Conservation (phyloP, 2,113 vertebrate genomes). For the Vulpes vulpes region DNA sequence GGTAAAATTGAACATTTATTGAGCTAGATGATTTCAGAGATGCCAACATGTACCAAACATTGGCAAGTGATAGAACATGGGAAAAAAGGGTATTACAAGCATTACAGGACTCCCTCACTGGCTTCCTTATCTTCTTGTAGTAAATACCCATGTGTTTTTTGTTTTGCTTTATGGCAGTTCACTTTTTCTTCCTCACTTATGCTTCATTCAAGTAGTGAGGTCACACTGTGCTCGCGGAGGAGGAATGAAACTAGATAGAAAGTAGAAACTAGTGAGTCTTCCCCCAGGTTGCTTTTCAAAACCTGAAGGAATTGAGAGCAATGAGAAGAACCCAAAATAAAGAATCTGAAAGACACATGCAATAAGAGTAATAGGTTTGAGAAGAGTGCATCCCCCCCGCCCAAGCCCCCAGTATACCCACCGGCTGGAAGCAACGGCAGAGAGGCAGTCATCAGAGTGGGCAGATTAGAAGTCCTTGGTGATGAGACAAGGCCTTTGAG, state of each 20-base stretch:
- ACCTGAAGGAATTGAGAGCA: neutral
- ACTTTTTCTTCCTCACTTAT: neutral
- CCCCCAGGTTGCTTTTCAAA: neutral
- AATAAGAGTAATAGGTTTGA: neutral
- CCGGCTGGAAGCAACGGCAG: neutral
- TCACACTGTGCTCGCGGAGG: neutral
- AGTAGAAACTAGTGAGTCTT: neutral
- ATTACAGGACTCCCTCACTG: neutral
- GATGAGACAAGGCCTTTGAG: neutral
- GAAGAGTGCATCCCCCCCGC: neutral
- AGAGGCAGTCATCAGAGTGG: neutral
- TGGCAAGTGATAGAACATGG: neutral
- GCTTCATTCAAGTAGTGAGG: neutral
- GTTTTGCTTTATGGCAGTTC: neutral
- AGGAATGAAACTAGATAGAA: neutral
- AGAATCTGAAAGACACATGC: neutral
- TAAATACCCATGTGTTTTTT: neutral
- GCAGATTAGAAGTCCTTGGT: neutral
- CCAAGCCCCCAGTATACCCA: neutral
- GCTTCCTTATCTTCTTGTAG: neutral
- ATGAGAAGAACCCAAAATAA: neutral
- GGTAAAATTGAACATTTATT: constrained; percentile 35
- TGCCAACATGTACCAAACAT: neutral
- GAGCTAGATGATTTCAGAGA: neutral
- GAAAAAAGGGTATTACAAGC: neutral